Conservation (phyloP, 2,888 invertebrate genomes). For the Andrena dorsata region DNA sequence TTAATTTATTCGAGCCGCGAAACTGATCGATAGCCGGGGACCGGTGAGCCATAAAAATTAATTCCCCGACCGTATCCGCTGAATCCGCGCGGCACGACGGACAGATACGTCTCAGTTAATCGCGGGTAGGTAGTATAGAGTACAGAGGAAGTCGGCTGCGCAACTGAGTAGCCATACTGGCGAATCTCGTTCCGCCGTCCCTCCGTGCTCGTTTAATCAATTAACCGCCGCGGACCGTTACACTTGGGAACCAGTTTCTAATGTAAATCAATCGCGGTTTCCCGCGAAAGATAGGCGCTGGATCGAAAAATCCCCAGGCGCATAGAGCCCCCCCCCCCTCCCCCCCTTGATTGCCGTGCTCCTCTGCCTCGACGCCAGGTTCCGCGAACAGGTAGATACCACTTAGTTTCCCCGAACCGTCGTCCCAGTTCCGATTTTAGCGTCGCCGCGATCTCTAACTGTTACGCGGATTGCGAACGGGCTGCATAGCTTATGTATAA, state of each 20-base stretch:
- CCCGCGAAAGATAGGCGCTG: slow-evolving; percentile 4
- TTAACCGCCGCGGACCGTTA: slow-evolving; percentile 53
- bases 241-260: slow-evolving; percentile 55
- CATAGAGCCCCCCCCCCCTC: slow-evolving; percentile 20
- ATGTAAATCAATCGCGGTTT: slow-evolving; percentile 51
- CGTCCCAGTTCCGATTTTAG: slow-evolving; percentile 41
- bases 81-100: slow-evolving; percentile 2
- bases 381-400: slow-evolving; percentile 33
- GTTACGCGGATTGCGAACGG: not conserved
- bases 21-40: slow-evolving; percentile 14
- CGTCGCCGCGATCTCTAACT: slow-evolving; percentile 26
- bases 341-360: slow-evolving; percentile 22
- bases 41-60: not conserved
- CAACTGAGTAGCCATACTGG: slow-evolving; percentile 18
- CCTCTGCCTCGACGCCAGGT: slow-evolving; percentile 9
- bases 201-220: slow-evolving; percentile 53
- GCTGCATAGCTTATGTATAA: slow-evolving; percentile 54
- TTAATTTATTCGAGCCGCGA: slow-evolving; percentile 14
- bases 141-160: slow-evolving; percentile 35
- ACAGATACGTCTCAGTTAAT: slow-evolving; percentile 58
- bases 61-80: not conserved
- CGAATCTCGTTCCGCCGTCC: slow-evolving; percentile 33
- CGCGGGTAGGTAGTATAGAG: slow-evolving; percentile 39
- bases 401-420: slow-evolving; percentile 24
- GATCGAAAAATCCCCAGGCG: slow-evolving; percentile 40